Conservation (phyloP, 2,797 vertebrate species). For the Triplophysa bombifrons region DNA sequence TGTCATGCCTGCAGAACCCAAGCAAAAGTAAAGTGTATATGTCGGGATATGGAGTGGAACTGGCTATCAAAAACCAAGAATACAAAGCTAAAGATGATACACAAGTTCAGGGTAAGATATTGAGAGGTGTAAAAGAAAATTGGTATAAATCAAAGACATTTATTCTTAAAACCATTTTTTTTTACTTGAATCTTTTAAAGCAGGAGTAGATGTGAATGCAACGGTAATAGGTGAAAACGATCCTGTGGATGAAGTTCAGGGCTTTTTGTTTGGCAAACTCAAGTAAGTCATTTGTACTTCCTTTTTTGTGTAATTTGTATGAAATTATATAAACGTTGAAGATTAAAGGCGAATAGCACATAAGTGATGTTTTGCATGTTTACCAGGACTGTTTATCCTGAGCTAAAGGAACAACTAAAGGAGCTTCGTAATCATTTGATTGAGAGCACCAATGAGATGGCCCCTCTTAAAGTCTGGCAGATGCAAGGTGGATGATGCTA, state of each 20-base stretch:
- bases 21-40: slow-evolving; percentile 84
- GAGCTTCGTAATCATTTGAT: slow-evolving; percentile 94
- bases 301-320: no score
- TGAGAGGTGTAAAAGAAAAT: neutral
- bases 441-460: slow-evolving; percentile 99
- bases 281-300: slow-evolving; percentile 76
- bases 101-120: slow-evolving; percentile 92
- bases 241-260: slow-evolving; percentile 96
- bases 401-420: slow-evolving; percentile 88
- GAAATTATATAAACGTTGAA: neutral
- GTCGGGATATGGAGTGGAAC: slow-evolving; percentile 95
- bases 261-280: slow-evolving; percentile 96
- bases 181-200: slow-evolving; percentile 59
- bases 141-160: neutral
- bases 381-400: slow-evolving; percentile 81
- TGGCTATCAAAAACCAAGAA: slow-evolving; percentile 98
- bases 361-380: neutral
- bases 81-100: slow-evolving; percentile 99
- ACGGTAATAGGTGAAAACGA: slow-evolving; percentile 93
- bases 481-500: slow-evolving; percentile 85
- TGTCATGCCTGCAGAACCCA: slow-evolving; percentile 76
- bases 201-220: slow-evolving; percentile 87
- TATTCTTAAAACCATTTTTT: slow-evolving; percentile 48
- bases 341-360: neutral
- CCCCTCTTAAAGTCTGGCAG: slow-evolving; percentile 98